These are phyloP conservation scores for Mercenaria mercenaria DNA, from an alignment of 1,140 invertebrate species.

Conservation along the genomic window DNA sequence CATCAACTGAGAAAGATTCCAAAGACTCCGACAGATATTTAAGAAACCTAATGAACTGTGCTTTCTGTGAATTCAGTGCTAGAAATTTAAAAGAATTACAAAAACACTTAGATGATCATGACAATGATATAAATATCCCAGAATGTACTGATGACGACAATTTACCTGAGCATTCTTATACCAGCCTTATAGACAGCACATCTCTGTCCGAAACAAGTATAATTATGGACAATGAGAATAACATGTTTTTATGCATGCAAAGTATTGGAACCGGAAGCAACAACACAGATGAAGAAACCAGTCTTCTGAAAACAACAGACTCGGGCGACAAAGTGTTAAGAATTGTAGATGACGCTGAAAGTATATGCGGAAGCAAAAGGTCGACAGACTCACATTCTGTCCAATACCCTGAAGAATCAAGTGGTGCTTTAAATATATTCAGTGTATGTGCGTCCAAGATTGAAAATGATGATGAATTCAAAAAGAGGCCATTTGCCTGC, in stretches of 20 bases:
- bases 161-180: not conserved
- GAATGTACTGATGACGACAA: not conserved
- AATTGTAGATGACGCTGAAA: too few relatives aligned
- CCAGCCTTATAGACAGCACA: too few relatives aligned
- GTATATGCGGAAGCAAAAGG: not conserved
- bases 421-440: not conserved
- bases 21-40: too few relatives aligned
- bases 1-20: too few relatives aligned
- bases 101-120: constrained; percentile 4
- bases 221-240: not conserved
- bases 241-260: not conserved
- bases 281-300: too few relatives aligned
- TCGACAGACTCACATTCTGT: not conserved
- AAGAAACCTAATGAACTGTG: not conserved
- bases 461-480: not conserved
- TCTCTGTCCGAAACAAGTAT: not conserved
- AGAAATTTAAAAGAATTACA: not conserved
- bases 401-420: not conserved
- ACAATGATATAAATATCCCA: not conserved
- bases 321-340: too few relatives aligned
- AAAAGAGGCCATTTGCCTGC: constrained; percentile 9
- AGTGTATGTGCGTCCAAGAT: not conserved
- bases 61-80: constrained; percentile 1
- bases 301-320: too few relatives aligned
- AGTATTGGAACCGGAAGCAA: not conserved